Evolutionary conservation across 2,113 vertebrate genomes (phyloP), one percentile per base, ranked within the genome.

Genomic region (Synodontis membranacea): DNA sequence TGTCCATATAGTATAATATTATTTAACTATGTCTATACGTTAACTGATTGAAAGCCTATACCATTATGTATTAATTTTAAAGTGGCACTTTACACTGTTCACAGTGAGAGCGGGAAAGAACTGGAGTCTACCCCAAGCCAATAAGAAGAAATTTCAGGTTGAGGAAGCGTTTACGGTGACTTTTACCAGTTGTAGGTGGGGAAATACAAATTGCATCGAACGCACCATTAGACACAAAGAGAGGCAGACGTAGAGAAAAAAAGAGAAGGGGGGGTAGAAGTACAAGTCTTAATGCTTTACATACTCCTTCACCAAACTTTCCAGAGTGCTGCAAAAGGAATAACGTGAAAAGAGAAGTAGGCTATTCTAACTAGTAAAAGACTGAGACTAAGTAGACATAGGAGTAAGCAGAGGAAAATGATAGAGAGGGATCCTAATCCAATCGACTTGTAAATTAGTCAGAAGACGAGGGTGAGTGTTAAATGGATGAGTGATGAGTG

Each of bases 371-470:
- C 4, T 7, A 78, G 46, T 17, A 52, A 78, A 37, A 34, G 19
- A 37, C 1, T 37, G 50, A 81, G 54, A 66, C 23, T 14, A 46
- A 78, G 42, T 44, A 42, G 37, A 25, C 3, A 54, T 23, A 76
- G 60, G 17, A 34, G 52, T 31, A 25, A 60, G n/a, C 85, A 80
- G 83, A 89, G 46, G 75, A 88, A 21, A 25, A 25, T n/a, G 23
- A n/a, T 9, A 6, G n/a, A 56, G 56, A 34, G 34, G 39, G 76
- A 75, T 82, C 64, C 72, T 54, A 52, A 54, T 54, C 62, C 23
- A 64, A 79, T 85, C 83, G 78, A 44, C 37, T 34, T 58, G 54
- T 84, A 76, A 76, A 85, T 85, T n/a, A 64, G 84, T 12, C 7
- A 28, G 74, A 15, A 79, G 58, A 66, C 19, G 34, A 21, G 50